A percentile compares a stretch with the other conserved stretches of the same genome.
These are phyloP conservation scores for Luperina testacea DNA, from an alignment of 2,888 invertebrate species.

Conservation along the genomic window DNA sequence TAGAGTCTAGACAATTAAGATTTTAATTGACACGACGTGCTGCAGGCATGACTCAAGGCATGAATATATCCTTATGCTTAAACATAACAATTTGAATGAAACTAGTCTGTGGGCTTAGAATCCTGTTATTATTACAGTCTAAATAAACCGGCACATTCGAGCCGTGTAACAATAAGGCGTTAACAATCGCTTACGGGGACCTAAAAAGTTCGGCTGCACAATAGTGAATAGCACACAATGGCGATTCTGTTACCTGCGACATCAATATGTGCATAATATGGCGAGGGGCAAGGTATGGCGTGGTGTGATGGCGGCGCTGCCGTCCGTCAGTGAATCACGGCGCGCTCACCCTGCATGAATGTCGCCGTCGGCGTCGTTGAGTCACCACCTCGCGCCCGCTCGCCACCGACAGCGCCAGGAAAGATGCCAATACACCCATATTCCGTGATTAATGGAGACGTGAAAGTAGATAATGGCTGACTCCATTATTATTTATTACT, in stretches of 20 bases:
- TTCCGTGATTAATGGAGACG: conserved; percentile 78
- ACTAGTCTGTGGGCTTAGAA: conserved; percentile 71
- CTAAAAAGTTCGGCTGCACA: conserved; percentile 87
- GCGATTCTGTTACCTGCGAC: conserved; percentile 87
- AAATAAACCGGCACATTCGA: conserved; percentile 79
- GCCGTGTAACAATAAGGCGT: conserved; percentile 83
- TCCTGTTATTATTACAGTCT: conserved; percentile 82
- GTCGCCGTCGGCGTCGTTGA: conserved; percentile 67
- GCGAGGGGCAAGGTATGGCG: conserved; percentile 64
- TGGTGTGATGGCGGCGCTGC: conserved; percentile 54
- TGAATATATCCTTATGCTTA: conserved; percentile 55
- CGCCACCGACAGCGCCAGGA: conserved; percentile 48
- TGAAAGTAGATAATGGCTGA: conserved; percentile 76
- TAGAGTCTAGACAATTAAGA: conserved; percentile 46
- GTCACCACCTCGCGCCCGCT: conserved; percentile 58
- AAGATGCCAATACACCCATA: conserved; percentile 78
- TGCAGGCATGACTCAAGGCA: conserved; percentile 57
- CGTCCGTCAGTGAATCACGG: conserved; percentile 78
- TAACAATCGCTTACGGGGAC: conserved; percentile 85
- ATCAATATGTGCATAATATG: conserved; percentile 88
- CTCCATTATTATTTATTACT: conserved; percentile 75
- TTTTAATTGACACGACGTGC: conserved; percentile 56
- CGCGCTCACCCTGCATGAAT: conserved; percentile 77
- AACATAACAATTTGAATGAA: conserved; percentile 63
- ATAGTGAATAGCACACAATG: conserved; percentile 88